Conservation (phyloP, 1,140 invertebrate species). For the Lethrus apterus region DNA sequence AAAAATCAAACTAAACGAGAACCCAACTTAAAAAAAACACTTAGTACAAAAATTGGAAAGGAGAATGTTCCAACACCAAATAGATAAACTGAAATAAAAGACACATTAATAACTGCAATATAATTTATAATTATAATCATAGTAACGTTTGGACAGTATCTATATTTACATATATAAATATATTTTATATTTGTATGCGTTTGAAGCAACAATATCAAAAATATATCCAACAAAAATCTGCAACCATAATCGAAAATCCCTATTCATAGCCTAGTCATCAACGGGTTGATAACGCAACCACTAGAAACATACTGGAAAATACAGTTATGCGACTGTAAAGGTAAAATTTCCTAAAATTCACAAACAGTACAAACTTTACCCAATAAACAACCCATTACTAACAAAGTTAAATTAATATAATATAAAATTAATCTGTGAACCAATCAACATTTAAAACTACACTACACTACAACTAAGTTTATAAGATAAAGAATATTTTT, state of each 20-base stretch:
- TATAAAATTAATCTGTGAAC: conserved; percentile 24
- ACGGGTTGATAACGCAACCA: conserved; percentile 1
- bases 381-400: conserved; percentile 20
- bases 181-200: too few relatives aligned
- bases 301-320: conserved; percentile 6
- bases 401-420: conserved; percentile 22
- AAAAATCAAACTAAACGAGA: conserved; percentile 4
- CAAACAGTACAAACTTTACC: conserved; percentile 20
- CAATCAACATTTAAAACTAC: conserved; percentile 30
- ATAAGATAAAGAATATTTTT: too few relatives aligned
- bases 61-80: conserved; percentile 3
- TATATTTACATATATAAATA: too few relatives aligned
- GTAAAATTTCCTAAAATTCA: conserved; percentile 21
- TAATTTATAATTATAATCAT: conserved; percentile 7
- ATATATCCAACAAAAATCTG: too few relatives aligned
- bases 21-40: conserved; percentile 2
- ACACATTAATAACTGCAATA: conserved; percentile 1
- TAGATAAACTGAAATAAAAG: conserved; percentile 12
- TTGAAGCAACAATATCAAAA: too few relatives aligned
- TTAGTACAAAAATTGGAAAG: not conserved
- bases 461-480: too few relatives aligned
- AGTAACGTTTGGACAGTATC: too few relatives aligned
- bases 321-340: conserved; percentile 25
- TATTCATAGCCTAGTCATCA: conserved; percentile 10
- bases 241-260: conserved; percentile 11